Evolutionary conservation across 2,888 invertebrate species (phyloP), one percentile per base, ranked within the genome.

Genomic region (Halocaridina rubra): DNA sequence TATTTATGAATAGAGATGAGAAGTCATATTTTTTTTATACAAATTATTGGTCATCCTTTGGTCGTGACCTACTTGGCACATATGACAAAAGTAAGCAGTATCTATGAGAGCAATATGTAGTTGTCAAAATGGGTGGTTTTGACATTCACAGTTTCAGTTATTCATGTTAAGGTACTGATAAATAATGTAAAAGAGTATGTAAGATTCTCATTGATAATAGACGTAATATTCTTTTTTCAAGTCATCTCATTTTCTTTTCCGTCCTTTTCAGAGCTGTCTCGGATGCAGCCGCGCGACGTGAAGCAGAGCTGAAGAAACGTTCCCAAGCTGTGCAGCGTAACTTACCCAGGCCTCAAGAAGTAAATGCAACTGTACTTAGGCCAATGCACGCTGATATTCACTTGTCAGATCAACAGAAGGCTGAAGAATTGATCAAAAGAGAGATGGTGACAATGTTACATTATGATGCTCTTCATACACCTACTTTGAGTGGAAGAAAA

Each of bases 401-500:
- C 3, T 93, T 98, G 27, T 95, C 95, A 10, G 95, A 97, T 88
- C 93, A 98, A 87, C 98, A 98, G 91, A 95, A 92, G 93, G 98
- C 98, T 1, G 98, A 99, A 92, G 98, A 99, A 91, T 91, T 98
- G 88, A 97, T 99, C 87, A 98, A 98, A 91, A 94, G 95, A 84
- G 98, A 99, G 93, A 98, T 99, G 98, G 93, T 98, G 88, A 95
- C 95, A 29, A 98, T 99, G 97, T 92, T 98, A 89, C 95, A 98
- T 89, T 96, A 95, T 90, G 98, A 99, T 91, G 94, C 96, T 32
- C 91, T 96, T 0, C 93, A 95, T 89, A 95, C 95, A 91, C 97
- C 89, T 94, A 95, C 90, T 91, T 92, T 19, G 3, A 53, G 3
- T 2, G 53, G 53, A 13, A 13, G 53, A 19, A 53, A 53, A 53